These are phyloP conservation scores for Toxotes lorentzi DNA, from an alignment of 2,797 vertebrate species.

Conservation along the genomic window DNA sequence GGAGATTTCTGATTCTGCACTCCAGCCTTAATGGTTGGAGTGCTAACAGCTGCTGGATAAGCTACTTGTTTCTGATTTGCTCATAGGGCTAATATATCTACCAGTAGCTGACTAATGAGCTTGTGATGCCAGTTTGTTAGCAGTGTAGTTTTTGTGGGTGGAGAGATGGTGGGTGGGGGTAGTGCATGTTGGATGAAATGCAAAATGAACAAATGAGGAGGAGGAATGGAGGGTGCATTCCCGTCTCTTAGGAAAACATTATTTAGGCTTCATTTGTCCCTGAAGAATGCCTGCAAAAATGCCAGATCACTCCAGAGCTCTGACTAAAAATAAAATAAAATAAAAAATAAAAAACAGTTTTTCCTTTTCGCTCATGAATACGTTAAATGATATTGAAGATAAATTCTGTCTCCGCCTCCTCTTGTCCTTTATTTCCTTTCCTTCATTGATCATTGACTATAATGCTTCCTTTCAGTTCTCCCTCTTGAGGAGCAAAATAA, in stretches of 20 bases:
- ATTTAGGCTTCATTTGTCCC: slow-evolving; percentile 69
- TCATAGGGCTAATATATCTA: slow-evolving; percentile 40
- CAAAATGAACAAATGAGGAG: slow-evolving; percentile 60
- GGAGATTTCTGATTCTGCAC: slow-evolving; percentile 4
- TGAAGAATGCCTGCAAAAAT: slow-evolving; percentile 60
- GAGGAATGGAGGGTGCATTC: slow-evolving; percentile 38
- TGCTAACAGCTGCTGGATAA: slow-evolving; percentile 36
- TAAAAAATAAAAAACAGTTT: slow-evolving; percentile 46
- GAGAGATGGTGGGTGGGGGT: slow-evolving; percentile 26
- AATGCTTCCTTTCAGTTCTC: slow-evolving; percentile 8
- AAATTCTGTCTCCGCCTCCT: neutral
- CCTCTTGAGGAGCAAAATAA: slow-evolving; percentile 35
- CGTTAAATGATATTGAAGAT: slow-evolving; percentile 44
- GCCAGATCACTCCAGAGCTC: slow-evolving; percentile 51
- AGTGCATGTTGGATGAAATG: slow-evolving; percentile 46
- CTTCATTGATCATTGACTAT: neutral
- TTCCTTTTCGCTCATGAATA: slow-evolving; percentile 56
- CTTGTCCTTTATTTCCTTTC: slow-evolving; percentile 2
- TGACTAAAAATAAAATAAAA: slow-evolving; percentile 54
- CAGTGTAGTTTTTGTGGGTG: slow-evolving; percentile 43
- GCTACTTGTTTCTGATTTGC: slow-evolving; percentile 37
- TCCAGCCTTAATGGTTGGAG: slow-evolving; percentile 7
- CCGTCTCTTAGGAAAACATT: slow-evolving; percentile 49
- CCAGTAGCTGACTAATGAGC: slow-evolving; percentile 66
- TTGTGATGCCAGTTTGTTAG: slow-evolving; percentile 54